These are phyloP conservation scores for Melinopterus prodromus DNA, from an alignment of 2,888 invertebrate species.

Conservation along the genomic window DNA sequence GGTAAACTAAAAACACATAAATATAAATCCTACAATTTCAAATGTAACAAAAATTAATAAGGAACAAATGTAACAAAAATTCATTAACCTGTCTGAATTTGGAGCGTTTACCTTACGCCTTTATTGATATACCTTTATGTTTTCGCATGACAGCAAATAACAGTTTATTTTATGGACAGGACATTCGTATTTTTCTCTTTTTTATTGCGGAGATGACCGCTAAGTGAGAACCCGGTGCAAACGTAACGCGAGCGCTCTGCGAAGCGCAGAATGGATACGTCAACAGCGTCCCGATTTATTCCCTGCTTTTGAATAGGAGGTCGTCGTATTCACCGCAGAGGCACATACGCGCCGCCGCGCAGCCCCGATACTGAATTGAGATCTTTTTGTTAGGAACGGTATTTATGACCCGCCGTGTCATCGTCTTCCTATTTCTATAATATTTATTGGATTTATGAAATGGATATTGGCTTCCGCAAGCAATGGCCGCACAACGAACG, in stretches of 20 bases:
- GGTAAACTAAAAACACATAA: too few relatives aligned
- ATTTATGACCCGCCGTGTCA: slow-evolving; percentile 4
- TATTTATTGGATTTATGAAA: slow-evolving; percentile 4
- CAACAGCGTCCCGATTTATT: neutral
- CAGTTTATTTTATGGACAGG: neutral
- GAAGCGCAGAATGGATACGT: slow-evolving; percentile 4
- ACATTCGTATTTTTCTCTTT: neutral
- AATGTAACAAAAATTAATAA: too few relatives aligned
- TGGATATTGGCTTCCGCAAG: neutral
- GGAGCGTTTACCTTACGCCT: too few relatives aligned
- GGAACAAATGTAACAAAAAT: too few relatives aligned
- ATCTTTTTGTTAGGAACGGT: neutral
- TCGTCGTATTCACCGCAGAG: neutral
- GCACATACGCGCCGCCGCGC: slow-evolving; percentile 4
- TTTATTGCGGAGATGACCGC: slow-evolving; percentile 4
- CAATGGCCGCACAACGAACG: neutral
- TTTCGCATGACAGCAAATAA: too few relatives aligned
- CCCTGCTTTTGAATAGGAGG: neutral
- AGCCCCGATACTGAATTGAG: neutral
- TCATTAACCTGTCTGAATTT: too few relatives aligned
- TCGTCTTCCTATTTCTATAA: slow-evolving; percentile 4
- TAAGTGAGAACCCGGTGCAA: neutral
- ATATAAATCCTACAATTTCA: too few relatives aligned
- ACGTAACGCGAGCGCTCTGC: neutral
- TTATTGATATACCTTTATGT: too few relatives aligned